phyloP scores from a whole-genome alignment of 2,888 invertebrate species.

The Phortica magna region DNA sequence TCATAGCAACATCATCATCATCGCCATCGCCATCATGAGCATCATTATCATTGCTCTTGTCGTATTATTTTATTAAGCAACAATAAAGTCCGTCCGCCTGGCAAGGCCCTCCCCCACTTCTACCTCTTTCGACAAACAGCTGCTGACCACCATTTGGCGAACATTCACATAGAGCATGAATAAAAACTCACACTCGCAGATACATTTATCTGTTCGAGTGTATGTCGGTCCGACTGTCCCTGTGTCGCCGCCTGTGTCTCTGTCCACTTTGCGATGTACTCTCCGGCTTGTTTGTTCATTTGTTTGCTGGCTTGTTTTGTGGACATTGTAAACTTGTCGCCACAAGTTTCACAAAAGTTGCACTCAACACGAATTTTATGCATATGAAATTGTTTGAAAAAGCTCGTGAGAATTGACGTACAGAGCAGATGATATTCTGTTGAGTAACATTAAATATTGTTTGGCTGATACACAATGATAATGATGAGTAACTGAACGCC shows the following conservation, averaged over 20 bases:
- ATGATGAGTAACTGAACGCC: too few relatives aligned
- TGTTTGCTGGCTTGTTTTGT: constrained; percentile 46
- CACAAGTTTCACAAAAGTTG: constrained; percentile 49
- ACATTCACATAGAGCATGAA: constrained; percentile 10
- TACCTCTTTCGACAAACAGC: constrained; percentile 12
- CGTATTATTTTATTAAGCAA: constrained; percentile 75
- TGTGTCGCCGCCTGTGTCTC: constrained; percentile 60
- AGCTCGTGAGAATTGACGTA: background rate
- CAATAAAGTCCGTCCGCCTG: constrained; percentile 34
- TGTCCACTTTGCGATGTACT: constrained; percentile 39
- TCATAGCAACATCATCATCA: constrained; percentile 42
- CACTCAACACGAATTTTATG: constrained; percentile 34
- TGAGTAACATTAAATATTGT: background rate
- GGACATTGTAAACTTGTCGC: constrained; percentile 64
- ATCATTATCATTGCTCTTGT: constrained; percentile 68
- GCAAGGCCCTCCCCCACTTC: constrained; percentile 22
- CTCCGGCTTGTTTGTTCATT: constrained; percentile 30
- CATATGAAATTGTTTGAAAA: constrained; percentile 54
- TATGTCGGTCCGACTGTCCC: constrained; percentile 22
- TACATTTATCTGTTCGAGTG: constrained; percentile 30
- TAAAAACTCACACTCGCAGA: constrained; percentile 22
- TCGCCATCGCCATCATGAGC: constrained; percentile 33
- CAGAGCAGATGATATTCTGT: background rate
- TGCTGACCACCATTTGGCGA: constrained; percentile 9
- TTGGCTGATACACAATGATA: background rate